Conservation (phyloP, 2,113 vertebrate species). For the Etia nguti region DNA sequence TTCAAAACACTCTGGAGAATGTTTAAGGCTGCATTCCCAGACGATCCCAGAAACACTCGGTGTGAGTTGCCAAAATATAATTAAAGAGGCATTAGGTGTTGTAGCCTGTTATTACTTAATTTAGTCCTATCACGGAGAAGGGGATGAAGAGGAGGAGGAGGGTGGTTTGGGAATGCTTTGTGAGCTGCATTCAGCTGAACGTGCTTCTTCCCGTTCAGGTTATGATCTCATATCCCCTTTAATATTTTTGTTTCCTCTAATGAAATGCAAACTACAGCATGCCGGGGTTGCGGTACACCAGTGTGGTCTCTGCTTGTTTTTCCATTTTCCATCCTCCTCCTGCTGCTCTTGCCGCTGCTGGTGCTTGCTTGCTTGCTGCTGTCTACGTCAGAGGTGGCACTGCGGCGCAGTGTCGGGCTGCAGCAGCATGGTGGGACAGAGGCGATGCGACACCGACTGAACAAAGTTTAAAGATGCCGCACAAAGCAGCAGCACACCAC, state of each 20-base stretch:
- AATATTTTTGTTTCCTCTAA: background rate
- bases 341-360: background rate
- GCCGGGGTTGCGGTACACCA: background rate
- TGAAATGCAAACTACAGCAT: background rate
- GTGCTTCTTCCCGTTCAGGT: background rate
- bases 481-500: background rate
- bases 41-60: background rate
- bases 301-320: background rate
- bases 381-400: conserved; percentile 25
- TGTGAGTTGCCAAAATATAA: background rate
- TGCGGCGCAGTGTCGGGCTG: conserved; percentile 19
- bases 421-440: conserved; percentile 9
- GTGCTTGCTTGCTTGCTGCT: background rate
- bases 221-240: background rate
- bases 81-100: background rate
- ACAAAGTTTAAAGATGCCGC: conserved; percentile 25
- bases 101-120: background rate
- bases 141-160: background rate
- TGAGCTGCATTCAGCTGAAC: background rate
- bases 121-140: background rate
- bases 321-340: background rate
- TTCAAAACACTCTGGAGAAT: background rate
- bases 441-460: conserved; percentile 9
- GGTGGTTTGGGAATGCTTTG: background rate
- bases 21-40: background rate